Evolutionary conservation across 2,797 vertebrate genomes (phyloP), one percentile per base, ranked within the genome.

Genomic region (Distichodus sexfasciatus): DNA sequence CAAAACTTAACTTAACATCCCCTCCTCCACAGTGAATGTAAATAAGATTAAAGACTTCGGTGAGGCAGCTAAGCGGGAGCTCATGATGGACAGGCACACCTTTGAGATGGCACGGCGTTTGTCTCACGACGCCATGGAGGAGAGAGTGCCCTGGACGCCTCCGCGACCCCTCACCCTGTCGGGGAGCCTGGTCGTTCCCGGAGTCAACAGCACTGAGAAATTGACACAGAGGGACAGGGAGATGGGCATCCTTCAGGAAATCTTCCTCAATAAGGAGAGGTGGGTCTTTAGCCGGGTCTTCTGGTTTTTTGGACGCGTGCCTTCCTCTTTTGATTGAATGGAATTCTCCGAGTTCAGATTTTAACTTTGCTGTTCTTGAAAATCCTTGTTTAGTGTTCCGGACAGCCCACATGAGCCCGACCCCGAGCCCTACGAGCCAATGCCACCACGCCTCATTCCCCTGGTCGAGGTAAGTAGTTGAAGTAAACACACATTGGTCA

Each of bases 31-130:
- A 98, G 96, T 98, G 12, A 98, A 98, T 0, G 96, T 98, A 63
- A 98, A 98, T 82, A 98, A 97, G 82, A 94, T 98, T 62, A 98
- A 97, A 71, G 96, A 98, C 83, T 98, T 98, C 0, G 95, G 95
- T 0, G 96, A 98, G 78, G 96, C 95, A 0, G 96, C 96, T 19
- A 96, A 97, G 67, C 83, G 94, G 47, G 96, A 98, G 81, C 91
- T 98, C 74, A 90, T 96, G 90, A 95, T 92, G 91, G 96, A 98
- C 77, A 83, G 95, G 1, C 92, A 97, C 1, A 97, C 95, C 0
- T 98, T 96, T 58, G 95, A 98, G 87, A 96, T 94, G 15, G 90
- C 95, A 0, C 93, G 95, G 0, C 92, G 94, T 4, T 89, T 91
- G n/a, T 97, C 96, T 43, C 94, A 97, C 0, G 96, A 98, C 47